Evolutionary conservation across 2,113 vertebrate genomes (phyloP).

Genomic region (Anarhynchus alexandrinus): DNA sequence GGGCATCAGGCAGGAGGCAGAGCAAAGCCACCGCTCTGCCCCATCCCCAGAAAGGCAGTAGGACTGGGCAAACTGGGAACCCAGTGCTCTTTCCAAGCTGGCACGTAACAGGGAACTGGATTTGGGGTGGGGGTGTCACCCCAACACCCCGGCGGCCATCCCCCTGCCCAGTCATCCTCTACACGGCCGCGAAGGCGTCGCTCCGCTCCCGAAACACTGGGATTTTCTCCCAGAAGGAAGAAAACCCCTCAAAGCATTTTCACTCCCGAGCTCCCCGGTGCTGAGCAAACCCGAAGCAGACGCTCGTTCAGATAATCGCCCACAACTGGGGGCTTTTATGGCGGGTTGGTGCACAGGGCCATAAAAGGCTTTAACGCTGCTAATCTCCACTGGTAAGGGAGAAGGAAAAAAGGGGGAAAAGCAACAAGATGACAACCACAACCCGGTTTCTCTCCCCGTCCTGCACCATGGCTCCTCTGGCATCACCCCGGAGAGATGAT

Average conservation of each 20-base stretch:
- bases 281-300: neutral
- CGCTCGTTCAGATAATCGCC: neutral
- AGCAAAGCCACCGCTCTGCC: neutral
- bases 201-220: fast-evolving
- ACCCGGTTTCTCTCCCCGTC: neutral
- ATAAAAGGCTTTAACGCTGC: slow-evolving; percentile 42
- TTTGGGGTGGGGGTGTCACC: neutral
- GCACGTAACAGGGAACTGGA: neutral
- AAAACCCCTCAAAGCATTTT: neutral
- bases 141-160: fast-evolving
- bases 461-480: neutral
- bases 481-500: neutral
- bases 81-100: neutral
- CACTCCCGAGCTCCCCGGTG: neutral
- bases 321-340: neutral
- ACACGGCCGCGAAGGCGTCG: fast-evolving
- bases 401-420: neutral
- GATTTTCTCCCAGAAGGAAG: neutral
- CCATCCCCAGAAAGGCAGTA: neutral
- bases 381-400: slow-evolving; percentile 1
- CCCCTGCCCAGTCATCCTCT: neutral
- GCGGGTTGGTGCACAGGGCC: neutral
- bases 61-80: neutral
- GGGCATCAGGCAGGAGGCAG: neutral
- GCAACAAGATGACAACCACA: neutral